A percentile compares a stretch with the other conserved stretches of the same genome.
Evolutionary conservation across 2,113 vertebrate species (phyloP).

Genomic region (Atlantisia rogersi): DNA sequence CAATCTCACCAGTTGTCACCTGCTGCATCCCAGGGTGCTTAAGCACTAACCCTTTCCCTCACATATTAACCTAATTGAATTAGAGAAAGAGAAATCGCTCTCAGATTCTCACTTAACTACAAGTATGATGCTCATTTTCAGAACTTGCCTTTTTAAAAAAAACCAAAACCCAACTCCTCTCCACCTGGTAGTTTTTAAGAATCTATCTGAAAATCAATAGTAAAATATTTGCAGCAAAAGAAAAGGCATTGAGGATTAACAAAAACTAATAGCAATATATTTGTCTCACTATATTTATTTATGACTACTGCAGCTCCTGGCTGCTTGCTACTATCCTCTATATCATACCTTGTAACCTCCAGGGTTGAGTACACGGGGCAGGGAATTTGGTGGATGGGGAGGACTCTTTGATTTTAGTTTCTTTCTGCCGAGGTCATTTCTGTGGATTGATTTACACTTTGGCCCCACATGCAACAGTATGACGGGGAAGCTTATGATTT

Average conservation of each 20-base stretch:
- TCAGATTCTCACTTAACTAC: neutral
- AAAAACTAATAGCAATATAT: neutral
- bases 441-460: neutral
- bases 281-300: neutral
- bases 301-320: neutral
- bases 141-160: neutral
- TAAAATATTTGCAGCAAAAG: neutral
- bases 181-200: neutral
- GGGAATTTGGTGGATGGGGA: rapidly evolving
- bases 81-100: neutral
- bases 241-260: neutral
- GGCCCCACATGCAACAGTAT: neutral
- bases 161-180: neutral
- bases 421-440: neutral
- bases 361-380: rapidly evolving
- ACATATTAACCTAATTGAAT: neutral
- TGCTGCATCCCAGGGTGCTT: neutral
- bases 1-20: neutral
- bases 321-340: neutral
- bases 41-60: neutral
- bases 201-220: neutral
- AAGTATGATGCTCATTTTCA: neutral
- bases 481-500: neutral
- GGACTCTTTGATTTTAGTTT: neutral
- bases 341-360: neutral